A percentile compares a stretch with the other conserved stretches of the same genome.
Conservation (phyloP, 1,140 invertebrate species). For the Cyrtorhinus lividipennis region DNA sequence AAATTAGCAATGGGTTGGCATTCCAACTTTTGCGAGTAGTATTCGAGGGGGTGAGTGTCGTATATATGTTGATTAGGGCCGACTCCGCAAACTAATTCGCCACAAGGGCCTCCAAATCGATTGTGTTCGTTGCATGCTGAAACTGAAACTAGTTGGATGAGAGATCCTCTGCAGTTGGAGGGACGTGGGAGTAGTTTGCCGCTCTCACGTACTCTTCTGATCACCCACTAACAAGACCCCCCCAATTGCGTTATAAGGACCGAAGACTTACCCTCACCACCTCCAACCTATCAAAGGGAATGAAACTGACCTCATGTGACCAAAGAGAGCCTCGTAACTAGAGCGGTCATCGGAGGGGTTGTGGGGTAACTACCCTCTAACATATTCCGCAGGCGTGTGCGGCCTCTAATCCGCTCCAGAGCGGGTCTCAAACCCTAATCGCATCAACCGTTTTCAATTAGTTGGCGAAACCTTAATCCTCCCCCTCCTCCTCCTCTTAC, state of each 20-base stretch:
- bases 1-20: no score
- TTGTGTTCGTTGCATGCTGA: no score
- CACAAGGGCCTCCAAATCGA: no score
- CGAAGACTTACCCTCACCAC: background rate
- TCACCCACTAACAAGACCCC: background rate
- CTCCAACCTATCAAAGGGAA: constrained; percentile 7
- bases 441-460: constrained; percentile 8
- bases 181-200: background rate
- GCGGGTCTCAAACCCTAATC: constrained; percentile 1
- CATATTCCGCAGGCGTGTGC: background rate
- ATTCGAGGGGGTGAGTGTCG: no score
- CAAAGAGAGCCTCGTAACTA: background rate
- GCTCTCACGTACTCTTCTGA: background rate
- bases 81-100: no score
- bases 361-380: background rate
- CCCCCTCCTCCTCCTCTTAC: no score
- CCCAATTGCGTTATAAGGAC: background rate
- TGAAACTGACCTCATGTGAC: background rate
- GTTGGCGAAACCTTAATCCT: background rate
- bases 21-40: no score
- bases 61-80: no score
- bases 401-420: background rate
- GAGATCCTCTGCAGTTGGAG: no score
- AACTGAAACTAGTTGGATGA: no score
- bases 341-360: background rate